phyloP scores from a whole-genome alignment of 2,888 invertebrate genomes.

The Agrotis puta region DNA sequence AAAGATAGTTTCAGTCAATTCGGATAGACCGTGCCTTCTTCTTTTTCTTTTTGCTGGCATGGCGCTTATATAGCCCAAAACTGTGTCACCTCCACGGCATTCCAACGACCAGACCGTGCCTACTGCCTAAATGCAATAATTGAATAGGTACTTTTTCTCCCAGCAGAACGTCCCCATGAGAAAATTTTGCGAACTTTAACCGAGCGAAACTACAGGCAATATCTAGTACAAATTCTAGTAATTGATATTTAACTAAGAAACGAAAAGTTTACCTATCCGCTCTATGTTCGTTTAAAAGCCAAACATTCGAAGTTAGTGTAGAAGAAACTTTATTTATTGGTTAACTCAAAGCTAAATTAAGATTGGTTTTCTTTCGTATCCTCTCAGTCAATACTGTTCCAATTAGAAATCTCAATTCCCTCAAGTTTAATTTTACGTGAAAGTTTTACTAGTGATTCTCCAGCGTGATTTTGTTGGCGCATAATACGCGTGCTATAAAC shows the following conservation, averaged over 20 bases:
- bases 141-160: neutral
- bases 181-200: neutral
- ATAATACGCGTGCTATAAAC: too few relatives aligned
- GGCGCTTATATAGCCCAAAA: too few relatives aligned
- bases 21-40: too few relatives aligned
- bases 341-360: slow-evolving; percentile 2
- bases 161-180: neutral
- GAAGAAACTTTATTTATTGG: slow-evolving; percentile 30
- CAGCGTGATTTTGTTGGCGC: too few relatives aligned
- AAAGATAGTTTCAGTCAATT: too few relatives aligned
- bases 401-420: neutral
- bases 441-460: neutral
- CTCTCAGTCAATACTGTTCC: neutral
- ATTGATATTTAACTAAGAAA: slow-evolving; percentile 1
- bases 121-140: too few relatives aligned
- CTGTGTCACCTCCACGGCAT: too few relatives aligned
- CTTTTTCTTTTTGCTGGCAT: too few relatives aligned
- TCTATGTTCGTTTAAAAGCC: slow-evolving; percentile 9
- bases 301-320: slow-evolving; percentile 17
- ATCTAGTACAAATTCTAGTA: neutral
- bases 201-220: neutral
- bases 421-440: neutral
- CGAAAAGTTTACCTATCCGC: slow-evolving; percentile 14
- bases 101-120: too few relatives aligned
- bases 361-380: neutral